A percentile compares a stretch with the other conserved stretches of the same genome.
These are phyloP conservation scores for Nettapus auritus DNA, from an alignment of 2,113 vertebrate genomes.

Conservation along the genomic window DNA sequence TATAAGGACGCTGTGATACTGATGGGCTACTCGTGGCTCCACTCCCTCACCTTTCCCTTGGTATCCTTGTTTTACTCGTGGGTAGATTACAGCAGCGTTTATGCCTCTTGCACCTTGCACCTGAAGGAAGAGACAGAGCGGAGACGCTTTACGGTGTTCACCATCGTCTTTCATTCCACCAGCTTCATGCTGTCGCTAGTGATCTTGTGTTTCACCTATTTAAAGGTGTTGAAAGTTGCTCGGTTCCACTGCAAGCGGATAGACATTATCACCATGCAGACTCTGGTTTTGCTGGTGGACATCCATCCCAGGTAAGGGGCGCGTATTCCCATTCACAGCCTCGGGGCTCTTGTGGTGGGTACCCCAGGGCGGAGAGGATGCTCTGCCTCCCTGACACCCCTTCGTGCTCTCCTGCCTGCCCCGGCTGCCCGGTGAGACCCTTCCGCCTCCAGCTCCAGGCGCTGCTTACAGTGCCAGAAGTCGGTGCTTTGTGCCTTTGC, in stretches of 20 bases:
- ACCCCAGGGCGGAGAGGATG: background rate
- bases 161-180: slow-evolving; percentile 78
- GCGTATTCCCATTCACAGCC: background rate
- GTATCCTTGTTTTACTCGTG: slow-evolving; percentile 78
- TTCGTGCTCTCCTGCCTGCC: background rate
- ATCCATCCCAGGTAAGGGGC: slow-evolving; percentile 81
- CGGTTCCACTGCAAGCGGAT: slow-evolving; percentile 83
- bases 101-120: slow-evolving; percentile 79
- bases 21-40: slow-evolving; percentile 81
- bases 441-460: background rate
- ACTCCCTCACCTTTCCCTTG: slow-evolving; percentile 78
- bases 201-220: slow-evolving; percentile 80
- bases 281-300: slow-evolving; percentile 82
- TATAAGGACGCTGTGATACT: slow-evolving; percentile 78
- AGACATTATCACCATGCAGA: slow-evolving; percentile 82
- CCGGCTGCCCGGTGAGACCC: background rate
- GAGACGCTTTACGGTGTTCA: slow-evolving; percentile 73
- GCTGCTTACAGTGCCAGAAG: background rate
- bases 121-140: slow-evolving; percentile 68
- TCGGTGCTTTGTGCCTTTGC: background rate
- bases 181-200: slow-evolving; percentile 80
- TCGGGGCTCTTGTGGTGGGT: background rate
- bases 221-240: slow-evolving; percentile 81
- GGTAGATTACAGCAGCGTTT: slow-evolving; percentile 80
- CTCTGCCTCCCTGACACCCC: background rate